Conservation (phyloP, 2,888 invertebrate species). For the Nasonovia ribisnigri region DNA sequence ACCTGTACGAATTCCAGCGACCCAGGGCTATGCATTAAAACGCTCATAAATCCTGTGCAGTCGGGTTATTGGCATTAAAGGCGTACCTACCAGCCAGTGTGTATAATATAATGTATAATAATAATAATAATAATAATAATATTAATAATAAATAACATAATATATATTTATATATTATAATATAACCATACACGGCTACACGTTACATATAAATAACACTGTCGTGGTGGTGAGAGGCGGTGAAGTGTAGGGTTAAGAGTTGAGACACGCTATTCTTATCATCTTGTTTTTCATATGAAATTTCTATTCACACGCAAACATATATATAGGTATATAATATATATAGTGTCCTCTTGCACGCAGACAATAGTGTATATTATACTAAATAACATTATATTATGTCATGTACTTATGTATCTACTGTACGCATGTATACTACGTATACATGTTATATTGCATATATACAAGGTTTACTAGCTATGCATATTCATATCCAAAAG, state of each 20-base stretch:
- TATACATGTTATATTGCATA: background rate
- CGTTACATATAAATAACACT: conserved; percentile 14
- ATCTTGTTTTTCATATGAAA: conserved; percentile 7
- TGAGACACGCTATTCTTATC: background rate
- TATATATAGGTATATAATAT: no score
- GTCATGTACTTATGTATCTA: background rate
- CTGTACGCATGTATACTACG: background rate
- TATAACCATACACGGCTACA: background rate
- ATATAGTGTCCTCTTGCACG: background rate
- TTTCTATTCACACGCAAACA: background rate
- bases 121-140: background rate
- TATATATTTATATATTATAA: background rate
- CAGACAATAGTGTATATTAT: background rate
- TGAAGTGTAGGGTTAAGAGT: background rate
- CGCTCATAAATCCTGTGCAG: background rate
- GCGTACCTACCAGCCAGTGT: background rate
- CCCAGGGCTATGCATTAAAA: background rate
- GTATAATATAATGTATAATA: background rate
- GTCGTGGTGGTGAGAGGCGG: background rate
- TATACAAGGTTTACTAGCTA: background rate
- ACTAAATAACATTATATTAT: conserved; percentile 1
- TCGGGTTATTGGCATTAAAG: background rate
- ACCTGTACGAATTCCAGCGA: background rate
- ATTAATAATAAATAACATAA: background rate
- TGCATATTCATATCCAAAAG: background rate